Conservation (phyloP, 2,888 invertebrate genomes). For the Embidobia sp. region DNA sequence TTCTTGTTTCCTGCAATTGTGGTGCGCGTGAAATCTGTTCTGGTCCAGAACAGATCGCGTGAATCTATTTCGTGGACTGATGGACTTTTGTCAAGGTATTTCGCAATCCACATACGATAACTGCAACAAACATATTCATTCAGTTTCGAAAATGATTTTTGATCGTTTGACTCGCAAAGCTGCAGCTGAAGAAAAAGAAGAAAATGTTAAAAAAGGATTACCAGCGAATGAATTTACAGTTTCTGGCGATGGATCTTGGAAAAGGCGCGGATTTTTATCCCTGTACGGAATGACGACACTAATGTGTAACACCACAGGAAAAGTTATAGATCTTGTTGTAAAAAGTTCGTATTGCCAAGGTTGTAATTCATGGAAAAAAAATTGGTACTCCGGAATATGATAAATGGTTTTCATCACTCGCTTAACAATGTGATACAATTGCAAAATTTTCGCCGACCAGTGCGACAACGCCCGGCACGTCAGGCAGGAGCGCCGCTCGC, state of each 20-base stretch:
- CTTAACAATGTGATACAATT: conserved; percentile 18
- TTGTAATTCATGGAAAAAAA: background rate
- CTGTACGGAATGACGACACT: background rate
- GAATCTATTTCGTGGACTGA: conserved; percentile 68
- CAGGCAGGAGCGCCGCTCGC: conserved; percentile 21
- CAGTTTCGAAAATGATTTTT: conserved; percentile 39
- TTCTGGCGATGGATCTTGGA: conserved; percentile 66
- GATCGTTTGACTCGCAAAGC: conserved; percentile 12
- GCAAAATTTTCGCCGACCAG: conserved; percentile 7
- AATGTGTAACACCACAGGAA: background rate
- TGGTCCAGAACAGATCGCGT: conserved; percentile 53
- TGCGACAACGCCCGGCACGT: conserved; percentile 6
- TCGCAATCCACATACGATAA: conserved; percentile 53
- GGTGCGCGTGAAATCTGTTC: conserved; percentile 37
- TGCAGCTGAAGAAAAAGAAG: conserved; percentile 13
- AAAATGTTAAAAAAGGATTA: conserved; percentile 63
- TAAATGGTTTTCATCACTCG: too few species aligned
- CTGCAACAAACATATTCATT: conserved; percentile 40
- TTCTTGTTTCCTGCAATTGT: conserved; percentile 23
- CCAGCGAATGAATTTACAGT: conserved; percentile 63
- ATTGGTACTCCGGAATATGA: background rate
- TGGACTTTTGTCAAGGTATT: conserved; percentile 66
- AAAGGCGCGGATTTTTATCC: conserved; percentile 1
- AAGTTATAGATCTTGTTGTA: background rate
- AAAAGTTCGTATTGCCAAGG: background rate